Conservation (phyloP, 2,888 invertebrate species). For the Kryphioiulus occultus region DNA sequence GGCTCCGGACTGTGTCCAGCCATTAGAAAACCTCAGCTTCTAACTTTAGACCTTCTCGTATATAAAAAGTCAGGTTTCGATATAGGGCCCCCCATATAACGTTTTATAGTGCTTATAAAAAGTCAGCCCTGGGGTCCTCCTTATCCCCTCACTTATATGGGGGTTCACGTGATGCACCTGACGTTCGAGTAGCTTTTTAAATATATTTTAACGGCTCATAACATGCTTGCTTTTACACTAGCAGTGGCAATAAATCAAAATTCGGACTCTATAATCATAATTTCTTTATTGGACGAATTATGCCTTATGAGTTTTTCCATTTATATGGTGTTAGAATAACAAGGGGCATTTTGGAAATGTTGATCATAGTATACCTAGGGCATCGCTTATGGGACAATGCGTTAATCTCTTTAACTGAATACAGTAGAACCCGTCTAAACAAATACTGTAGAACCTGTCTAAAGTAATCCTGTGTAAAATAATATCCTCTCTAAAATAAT, state of each 20-base stretch:
- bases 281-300: constrained; percentile 36
- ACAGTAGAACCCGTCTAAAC: too few relatives aligned
- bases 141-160: constrained; percentile 8
- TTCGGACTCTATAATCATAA: constrained; percentile 24
- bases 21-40: constrained; percentile 33
- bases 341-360: background rate
- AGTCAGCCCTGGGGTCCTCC: background rate
- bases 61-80: background rate
- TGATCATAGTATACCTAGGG: background rate
- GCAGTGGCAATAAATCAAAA: constrained; percentile 27
- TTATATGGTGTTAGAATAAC: too few relatives aligned
- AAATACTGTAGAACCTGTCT: too few relatives aligned
- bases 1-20: background rate
- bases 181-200: background rate
- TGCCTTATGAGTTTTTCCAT: constrained; percentile 11
- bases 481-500: too few relatives aligned
- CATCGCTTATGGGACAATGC: background rate
- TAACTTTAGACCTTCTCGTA: constrained; percentile 26
- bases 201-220: constrained; percentile 25
- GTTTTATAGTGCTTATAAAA: constrained; percentile 28
- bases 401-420: background rate
- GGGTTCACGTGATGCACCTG: background rate
- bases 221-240: background rate
- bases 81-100: constrained; percentile 4
- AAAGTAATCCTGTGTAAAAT: too few relatives aligned